Evolutionary conservation across 2,888 invertebrate genomes (phyloP), one percentile per base, ranked within the genome.

Genomic region (Bombylius discolor): DNA sequence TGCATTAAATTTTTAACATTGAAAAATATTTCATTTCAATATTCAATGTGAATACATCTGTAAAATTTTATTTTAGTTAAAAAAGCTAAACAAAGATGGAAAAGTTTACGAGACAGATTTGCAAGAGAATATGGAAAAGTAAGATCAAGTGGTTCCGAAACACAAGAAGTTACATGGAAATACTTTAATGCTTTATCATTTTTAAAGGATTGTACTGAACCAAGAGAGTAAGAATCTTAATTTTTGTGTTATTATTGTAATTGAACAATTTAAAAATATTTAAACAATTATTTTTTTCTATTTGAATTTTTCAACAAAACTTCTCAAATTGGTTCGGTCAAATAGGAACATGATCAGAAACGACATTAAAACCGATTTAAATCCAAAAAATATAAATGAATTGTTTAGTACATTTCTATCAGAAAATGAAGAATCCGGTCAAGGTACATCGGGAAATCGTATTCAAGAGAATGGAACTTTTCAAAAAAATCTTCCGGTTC

Each of bases 61-160:
- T n/a, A n/a, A n/a, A n/a, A n/a, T n/a, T 23, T 23, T 11, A 42
- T 42, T 42, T 42, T 42, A 42, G 39, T 42, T 11, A 42, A 42
- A 42, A 42, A 42, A 42, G 39, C 39, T 11, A 42, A 42, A 42
- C 39, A 42, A 42, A 7, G 67, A 33, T 69, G 69, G 69, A 69
- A 69, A 36, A 68, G 67, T 49, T 34, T 69, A 47, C 62, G 69
- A 0, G 69, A 69, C 58, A 66, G 70, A 8, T 69, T 71, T 56
- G 64, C 70, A 0, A 64, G 69, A 5, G 69, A 69, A 58, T 71
- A 66, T 61, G 64, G 69, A 4, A 63, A 64, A 47, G 60, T 67
- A 36, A 65, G 65, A 51, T 61, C 70, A 5, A 57, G 64, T 51
- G 64, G 63, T 11, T 51, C 64, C 4, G 64, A 63, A 12, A 52